Evolutionary conservation across 2,113 vertebrate species (phyloP).

Genomic region (Thunnus maccoyii): DNA sequence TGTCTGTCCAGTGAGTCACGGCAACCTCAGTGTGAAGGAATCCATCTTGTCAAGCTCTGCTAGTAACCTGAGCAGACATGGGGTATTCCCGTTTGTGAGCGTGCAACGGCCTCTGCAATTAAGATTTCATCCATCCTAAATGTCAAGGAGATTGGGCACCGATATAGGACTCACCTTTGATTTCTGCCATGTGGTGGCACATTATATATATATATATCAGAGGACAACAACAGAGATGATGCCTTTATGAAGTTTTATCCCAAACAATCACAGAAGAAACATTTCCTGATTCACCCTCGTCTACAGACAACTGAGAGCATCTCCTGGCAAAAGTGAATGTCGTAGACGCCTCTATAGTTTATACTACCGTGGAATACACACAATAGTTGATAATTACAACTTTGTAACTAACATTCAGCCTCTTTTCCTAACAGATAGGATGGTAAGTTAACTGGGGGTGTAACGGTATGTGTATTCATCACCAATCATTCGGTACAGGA

Average conservation of each 20-base stretch:
- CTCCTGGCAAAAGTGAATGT: not conserved
- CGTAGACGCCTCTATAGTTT: not conserved
- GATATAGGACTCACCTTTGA: constrained; percentile 10
- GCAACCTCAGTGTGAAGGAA: constrained; percentile 54
- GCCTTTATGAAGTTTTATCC: not conserved
- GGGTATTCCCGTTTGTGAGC: constrained; percentile 27
- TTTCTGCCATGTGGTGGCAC: not conserved
- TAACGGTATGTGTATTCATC: too few species aligned
- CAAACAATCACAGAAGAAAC: not conserved
- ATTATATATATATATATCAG: constrained; percentile 1
- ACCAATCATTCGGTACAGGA: too few species aligned
- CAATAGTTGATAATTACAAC: not conserved
- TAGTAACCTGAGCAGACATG: constrained; percentile 57
- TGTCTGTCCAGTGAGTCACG: constrained; percentile 27
- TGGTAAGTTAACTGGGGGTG: too few species aligned
- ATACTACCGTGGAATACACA: not conserved
- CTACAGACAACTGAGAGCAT: constrained; percentile 3
- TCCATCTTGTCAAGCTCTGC: constrained; percentile 31
- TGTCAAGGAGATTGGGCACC: constrained; percentile 54
- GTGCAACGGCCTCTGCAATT: constrained; percentile 25
- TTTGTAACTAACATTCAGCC: too few species aligned
- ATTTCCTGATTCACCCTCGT: not conserved
- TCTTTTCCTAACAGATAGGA: too few species aligned
- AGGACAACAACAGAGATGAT: not conserved
- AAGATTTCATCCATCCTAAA: constrained; percentile 52